These are phyloP conservation scores for Ceratitis capitata DNA, from an alignment of 1,140 invertebrate genomes.

Conservation along the genomic window DNA sequence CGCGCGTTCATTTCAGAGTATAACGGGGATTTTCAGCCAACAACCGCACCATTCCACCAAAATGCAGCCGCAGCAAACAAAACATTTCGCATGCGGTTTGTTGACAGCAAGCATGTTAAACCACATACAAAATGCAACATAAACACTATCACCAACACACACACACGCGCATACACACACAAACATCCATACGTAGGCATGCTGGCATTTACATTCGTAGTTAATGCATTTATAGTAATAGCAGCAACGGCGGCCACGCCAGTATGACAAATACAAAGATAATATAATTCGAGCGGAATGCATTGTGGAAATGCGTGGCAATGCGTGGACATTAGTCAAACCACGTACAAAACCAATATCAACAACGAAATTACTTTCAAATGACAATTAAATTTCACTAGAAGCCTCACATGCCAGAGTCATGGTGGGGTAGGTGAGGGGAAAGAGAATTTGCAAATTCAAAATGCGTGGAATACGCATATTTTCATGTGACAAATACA, in stretches of 20 bases:
- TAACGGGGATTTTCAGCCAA: not conserved
- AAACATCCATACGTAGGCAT: not conserved
- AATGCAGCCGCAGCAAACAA: slow-evolving; percentile 1
- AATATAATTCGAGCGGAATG: not conserved
- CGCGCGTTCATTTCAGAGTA: not conserved
- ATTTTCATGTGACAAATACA: not conserved
- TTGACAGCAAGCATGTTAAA: slow-evolving; percentile 16
- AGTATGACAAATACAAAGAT: not conserved
- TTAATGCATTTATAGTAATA: not conserved
- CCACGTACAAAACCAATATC: slow-evolving; percentile 37
- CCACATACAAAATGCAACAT: slow-evolving; percentile 25
- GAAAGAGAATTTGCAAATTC: not conserved
- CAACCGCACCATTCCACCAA: not conserved
- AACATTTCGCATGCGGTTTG: slow-evolving; percentile 23
- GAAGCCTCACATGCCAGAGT: not conserved
- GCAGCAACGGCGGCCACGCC: too few species aligned
- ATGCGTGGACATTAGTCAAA: slow-evolving; percentile 30
- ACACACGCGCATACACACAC: not conserved
- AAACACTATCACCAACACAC: not conserved
- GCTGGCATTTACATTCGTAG: not conserved
- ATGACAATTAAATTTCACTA: slow-evolving; percentile 16
- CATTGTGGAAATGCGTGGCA: not conserved
- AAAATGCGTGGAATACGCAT: not conserved
- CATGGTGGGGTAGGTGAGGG: not conserved
- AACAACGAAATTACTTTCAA: slow-evolving; percentile 38